Evolutionary conservation across 1,140 invertebrate species (phyloP), one percentile per base, ranked within the genome.

Genomic region (Eciton burchellii): DNA sequence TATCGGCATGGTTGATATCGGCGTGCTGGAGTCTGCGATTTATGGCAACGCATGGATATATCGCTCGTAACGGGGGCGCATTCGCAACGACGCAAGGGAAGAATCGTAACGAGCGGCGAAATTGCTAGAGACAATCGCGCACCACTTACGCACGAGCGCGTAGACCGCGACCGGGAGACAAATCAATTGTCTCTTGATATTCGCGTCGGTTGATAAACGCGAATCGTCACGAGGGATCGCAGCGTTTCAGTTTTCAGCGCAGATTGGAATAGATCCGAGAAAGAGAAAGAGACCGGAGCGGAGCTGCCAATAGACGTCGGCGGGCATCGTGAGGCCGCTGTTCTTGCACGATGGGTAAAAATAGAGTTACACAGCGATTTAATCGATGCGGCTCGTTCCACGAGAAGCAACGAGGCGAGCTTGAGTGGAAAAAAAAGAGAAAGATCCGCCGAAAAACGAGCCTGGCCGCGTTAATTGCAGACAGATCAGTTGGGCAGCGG

Each of bases 141-240:
- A 73, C 16, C 57, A 57, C 29, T 52, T 52, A 65, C 65, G 60
- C 59, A 24, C 59, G 24, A 16, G 1, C 4, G 19, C 11, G 19
- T 43, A 12, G 63, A 76, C 60, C 65, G 59, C 47, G 60, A 56
- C 43, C 2, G 60, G 29, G 60, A 76, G 62, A 65, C 59, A 76
- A 76, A 76, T 76, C 73, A 76, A 76, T 76, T 76, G 73, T 76
- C 73, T 76, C 73, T 65, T 76, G 73, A 76, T 45, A 76, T 76
- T 76, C 73, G n/a, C n/a, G 47, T 19, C 59, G 59, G 73, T 59
- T 43, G 65, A 19, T 54, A 19, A 29, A 65, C 47, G 57, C 73
- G 29, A 65, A 76, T 60, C 73, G 47, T 63, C 52, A 29, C 60
- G 45, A 74, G 56, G 54, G 71, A 73, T 73, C 43, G n/a, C n/a